These are phyloP conservation scores for Sander lucioperca DNA, from an alignment of 2,113 vertebrate species.

Conservation along the genomic window DNA sequence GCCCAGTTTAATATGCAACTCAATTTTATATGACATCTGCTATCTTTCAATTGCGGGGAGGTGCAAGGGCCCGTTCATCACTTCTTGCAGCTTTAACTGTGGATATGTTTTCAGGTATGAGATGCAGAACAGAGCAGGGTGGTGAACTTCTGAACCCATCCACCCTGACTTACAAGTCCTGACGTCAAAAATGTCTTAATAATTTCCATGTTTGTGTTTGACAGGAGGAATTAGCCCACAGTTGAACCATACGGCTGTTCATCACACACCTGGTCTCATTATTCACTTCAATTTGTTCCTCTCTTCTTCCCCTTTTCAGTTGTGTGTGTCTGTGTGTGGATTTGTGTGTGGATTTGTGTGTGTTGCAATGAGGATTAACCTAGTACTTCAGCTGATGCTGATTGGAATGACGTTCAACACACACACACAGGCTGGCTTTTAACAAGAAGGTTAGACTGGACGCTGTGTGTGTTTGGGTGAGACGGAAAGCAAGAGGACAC, in stretches of 20 bases:
- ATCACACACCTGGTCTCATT: slow-evolving; percentile 39
- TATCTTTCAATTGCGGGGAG: no score
- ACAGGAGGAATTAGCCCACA: slow-evolving; percentile 44
- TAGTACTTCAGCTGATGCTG: slow-evolving; percentile 75
- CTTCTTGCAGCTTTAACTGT: not conserved
- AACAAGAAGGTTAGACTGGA: slow-evolving; percentile 29
- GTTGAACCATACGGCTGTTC: slow-evolving; percentile 29
- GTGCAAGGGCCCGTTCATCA: no score
- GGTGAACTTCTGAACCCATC: slow-evolving; percentile 38
- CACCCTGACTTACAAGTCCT: not conserved
- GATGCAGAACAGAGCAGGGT: slow-evolving; percentile 23
- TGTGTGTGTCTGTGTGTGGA: slow-evolving; percentile 18
- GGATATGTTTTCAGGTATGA: not conserved
- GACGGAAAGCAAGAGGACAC: slow-evolving; percentile 7
- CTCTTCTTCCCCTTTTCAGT: not conserved
- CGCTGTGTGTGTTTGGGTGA: not conserved
- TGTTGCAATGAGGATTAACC: slow-evolving; percentile 77
- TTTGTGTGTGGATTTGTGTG: slow-evolving; percentile 55
- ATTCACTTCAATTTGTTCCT: slow-evolving; percentile 10
- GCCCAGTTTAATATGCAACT: no score
- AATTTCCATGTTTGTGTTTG: slow-evolving; percentile 47
- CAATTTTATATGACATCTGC: no score
- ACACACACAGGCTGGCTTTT: slow-evolving; percentile 44
- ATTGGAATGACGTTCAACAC: slow-evolving; percentile 73
- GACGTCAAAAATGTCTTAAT: slow-evolving; percentile 37